Evolutionary conservation across 2,797 vertebrate species (phyloP).

Genomic region (Sebastes itinus): DNA sequence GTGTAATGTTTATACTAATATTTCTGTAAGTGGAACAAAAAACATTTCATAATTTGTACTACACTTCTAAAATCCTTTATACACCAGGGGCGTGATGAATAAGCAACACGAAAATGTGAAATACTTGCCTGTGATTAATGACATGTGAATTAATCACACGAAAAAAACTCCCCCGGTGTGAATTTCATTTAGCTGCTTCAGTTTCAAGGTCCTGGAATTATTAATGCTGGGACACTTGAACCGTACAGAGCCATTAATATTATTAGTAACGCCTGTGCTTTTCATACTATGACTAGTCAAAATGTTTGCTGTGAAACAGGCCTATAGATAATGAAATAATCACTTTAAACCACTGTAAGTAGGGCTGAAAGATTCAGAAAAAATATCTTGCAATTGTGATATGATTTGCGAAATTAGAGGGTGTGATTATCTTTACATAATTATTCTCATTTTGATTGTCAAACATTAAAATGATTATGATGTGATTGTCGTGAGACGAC

Average conservation of each 20-base stretch:
- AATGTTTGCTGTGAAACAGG: background rate
- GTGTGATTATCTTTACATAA: rapidly evolving
- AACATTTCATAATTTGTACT: background rate
- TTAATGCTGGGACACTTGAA: background rate
- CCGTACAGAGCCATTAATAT: background rate
- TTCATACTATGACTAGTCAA: background rate
- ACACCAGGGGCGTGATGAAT: too few relatives aligned
- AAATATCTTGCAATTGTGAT: too few relatives aligned
- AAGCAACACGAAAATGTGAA: too few relatives aligned
- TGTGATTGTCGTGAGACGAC: too few relatives aligned
- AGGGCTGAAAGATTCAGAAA: too few relatives aligned
- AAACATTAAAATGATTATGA: too few relatives aligned
- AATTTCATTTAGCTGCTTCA: background rate
- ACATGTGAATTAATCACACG: too few relatives aligned
- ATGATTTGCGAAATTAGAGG: too few relatives aligned
- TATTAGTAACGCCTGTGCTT: background rate
- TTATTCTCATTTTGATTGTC: too few relatives aligned
- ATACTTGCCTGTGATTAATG: too few relatives aligned
- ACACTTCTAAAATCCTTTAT: background rate
- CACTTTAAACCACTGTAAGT: background rate
- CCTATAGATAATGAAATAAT: background rate
- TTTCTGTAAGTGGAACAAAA: background rate
- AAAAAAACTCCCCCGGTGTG: too few relatives aligned
- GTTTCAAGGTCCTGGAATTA: background rate
- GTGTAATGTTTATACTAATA: background rate